Conservation (phyloP, 2,888 invertebrate species). For the Drosophila lutescens region DNA sequence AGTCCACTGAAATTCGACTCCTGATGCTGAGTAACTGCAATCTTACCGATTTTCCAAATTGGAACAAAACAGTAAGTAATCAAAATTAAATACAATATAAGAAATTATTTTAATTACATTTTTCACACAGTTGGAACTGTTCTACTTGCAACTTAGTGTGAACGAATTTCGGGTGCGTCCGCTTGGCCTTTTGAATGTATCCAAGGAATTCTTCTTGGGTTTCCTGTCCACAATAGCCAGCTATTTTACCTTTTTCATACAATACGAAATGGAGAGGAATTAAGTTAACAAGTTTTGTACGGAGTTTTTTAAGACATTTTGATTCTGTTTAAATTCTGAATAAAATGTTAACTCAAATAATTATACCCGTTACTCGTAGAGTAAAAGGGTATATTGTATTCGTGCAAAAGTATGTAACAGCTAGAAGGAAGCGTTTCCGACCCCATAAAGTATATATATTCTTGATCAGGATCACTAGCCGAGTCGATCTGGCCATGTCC, state of each 20-base stretch:
- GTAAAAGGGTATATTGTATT: no score
- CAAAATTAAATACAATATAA: neutral
- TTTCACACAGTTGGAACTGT: neutral
- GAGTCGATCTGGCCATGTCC: no score
- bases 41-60: neutral
- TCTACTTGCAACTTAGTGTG: neutral
- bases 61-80: neutral
- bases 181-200: conserved; percentile 3
- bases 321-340: no score
- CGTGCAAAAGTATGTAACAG: no score
- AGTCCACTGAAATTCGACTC: neutral
- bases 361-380: no score
- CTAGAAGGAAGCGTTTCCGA: no score
- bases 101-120: neutral
- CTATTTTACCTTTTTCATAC: neutral
- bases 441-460: no score
- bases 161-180: conserved; percentile 2
- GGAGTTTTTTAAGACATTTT: no score
- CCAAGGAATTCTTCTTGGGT: conserved; percentile 2
- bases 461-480: no score
- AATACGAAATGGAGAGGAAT: neutral
- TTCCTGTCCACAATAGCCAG: neutral
- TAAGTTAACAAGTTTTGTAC: no score
- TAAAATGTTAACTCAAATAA: no score
- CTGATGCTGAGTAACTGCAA: neutral